Base-by-base conservation (phyloP, 2,888 invertebrate species). In the Sinhomidia bicolor region DNA sequence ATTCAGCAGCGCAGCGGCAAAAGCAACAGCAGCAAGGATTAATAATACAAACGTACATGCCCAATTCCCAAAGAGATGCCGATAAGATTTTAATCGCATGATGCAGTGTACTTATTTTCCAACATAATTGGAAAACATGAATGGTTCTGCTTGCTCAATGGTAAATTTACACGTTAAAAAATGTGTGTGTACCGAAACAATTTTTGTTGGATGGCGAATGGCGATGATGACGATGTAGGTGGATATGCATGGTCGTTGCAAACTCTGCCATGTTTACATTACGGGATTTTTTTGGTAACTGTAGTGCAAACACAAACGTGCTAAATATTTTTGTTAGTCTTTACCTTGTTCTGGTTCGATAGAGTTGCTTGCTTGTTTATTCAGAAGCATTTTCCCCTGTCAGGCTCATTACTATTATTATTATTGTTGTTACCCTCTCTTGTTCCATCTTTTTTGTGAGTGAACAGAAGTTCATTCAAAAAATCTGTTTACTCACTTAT, bases 71-170 rank as follows among this genome's bases (percentile, higher is more conserved):
- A 47, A 62, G 57, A 7, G 65, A 62, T 62, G 17, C 29, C 36
- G 81, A 81, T 68, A 82, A 82, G 81, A 82, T 82, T 47, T 51
- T 82, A 82, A 82, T 82, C 81, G n/a, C 65, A 9, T 79, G 17
- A 44, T n/a, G n/a, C n/a, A n/a, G 47, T 54, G 57, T 57, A 54
- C n/a, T 29, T 14, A 44, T 51, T 26, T 23, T 57, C 20, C 26
- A 57, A 57, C 26, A 17, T 12, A 17, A 17, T 0, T n/a, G 17
- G 1, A n/a, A 14, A 17, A 17, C 1, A 54, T n/a, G n/a, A n/a
- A n/a, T n/a, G n/a, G n/a, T n/a, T n/a, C n/a, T n/a, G n/a, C n/a
- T n/a, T n/a, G n/a, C n/a, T n/a, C n/a, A n/a, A n/a, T n/a, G n/a
- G n/a, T n/a, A n/a, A n/a, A n/a, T n/a, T n/a, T n/a, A n/a, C n/a